A percentile compares a stretch with the other conserved stretches of the same genome.
phyloP scores from a whole-genome alignment of 1,140 invertebrate species.

The Drosophila pseudoananassae region DNA sequence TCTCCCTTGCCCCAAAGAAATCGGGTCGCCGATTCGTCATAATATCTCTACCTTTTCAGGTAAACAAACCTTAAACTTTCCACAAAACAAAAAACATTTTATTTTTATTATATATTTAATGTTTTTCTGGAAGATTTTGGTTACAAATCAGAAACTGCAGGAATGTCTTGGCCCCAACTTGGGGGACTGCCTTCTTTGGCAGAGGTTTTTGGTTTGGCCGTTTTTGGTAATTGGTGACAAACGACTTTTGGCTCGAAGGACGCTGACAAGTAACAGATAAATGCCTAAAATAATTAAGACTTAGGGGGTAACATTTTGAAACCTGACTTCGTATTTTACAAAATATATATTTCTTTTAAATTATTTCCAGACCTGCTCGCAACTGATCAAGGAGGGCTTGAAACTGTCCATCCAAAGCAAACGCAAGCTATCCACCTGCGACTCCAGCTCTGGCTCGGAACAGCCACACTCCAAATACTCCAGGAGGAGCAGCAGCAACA shows the following conservation, averaged over 20 bases:
- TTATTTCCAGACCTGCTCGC: slow-evolving; percentile 90
- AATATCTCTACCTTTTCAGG: slow-evolving; percentile 30
- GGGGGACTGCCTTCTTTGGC: slow-evolving; percentile 51
- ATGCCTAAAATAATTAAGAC: slow-evolving; percentile 1
- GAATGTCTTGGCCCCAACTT: slow-evolving; percentile 43
- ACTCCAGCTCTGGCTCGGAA: slow-evolving; percentile 85
- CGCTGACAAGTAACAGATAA: slow-evolving; percentile 9
- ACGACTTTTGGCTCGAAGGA: slow-evolving; percentile 58
- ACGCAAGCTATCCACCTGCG: slow-evolving; percentile 89
- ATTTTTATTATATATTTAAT: not conserved
- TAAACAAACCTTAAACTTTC: slow-evolving; percentile 11
- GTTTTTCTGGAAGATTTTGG: not conserved
- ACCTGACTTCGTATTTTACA: too few relatives aligned
- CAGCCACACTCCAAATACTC: slow-evolving; percentile 84
- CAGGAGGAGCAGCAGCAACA: slow-evolving; percentile 46
- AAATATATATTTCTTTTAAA: too few relatives aligned
- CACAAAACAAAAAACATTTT: not conserved
- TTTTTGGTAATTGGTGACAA: slow-evolving; percentile 75
- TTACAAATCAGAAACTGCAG: slow-evolving; percentile 2
- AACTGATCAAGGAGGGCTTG: slow-evolving; percentile 95
- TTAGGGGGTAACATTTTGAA: too few relatives aligned
- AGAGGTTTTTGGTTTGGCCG: slow-evolving; percentile 2
- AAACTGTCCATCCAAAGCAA: slow-evolving; percentile 96
- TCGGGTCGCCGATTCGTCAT: slow-evolving; percentile 37
- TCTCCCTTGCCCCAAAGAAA: slow-evolving; percentile 30